Evolutionary conservation across 2,113 vertebrate species (phyloP).

Genomic region (Neotoma lepida): DNA sequence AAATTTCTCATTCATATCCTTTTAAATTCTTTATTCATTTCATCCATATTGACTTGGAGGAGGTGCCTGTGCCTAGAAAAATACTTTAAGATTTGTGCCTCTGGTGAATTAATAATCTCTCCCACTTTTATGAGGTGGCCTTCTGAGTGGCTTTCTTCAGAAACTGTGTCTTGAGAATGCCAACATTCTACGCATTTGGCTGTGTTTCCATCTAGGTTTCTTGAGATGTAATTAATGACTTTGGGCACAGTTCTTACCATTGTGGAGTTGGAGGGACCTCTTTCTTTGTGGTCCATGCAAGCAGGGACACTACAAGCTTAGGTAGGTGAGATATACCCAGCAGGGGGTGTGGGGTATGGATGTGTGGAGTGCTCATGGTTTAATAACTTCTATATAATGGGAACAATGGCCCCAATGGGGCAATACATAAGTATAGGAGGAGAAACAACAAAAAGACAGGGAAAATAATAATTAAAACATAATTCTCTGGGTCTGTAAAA

Average conservation of each 20-base stretch:
- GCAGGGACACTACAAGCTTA: no score
- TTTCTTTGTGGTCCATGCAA: background rate
- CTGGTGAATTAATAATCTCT: background rate
- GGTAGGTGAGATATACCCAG: background rate
- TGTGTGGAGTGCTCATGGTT: background rate
- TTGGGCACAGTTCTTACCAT: no score
- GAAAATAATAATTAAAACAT: background rate
- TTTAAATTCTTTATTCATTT: background rate
- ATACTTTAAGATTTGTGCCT: background rate
- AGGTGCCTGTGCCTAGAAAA: background rate
- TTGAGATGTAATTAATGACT: background rate
- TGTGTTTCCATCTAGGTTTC: background rate
- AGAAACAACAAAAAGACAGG: background rate
- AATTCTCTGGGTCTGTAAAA: background rate
- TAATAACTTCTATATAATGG: background rate
- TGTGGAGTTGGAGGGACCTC: background rate
- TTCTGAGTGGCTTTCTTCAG: background rate
- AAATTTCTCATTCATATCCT: background rate
- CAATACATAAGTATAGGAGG: background rate
- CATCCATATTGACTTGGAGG: background rate
- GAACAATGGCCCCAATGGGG: background rate
- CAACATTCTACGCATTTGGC: background rate
- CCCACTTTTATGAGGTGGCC: no score
- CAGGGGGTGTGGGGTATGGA: background rate
- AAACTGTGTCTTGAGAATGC: background rate